Conservation (phyloP, 2,888 invertebrate species). For the Acleris literana region DNA sequence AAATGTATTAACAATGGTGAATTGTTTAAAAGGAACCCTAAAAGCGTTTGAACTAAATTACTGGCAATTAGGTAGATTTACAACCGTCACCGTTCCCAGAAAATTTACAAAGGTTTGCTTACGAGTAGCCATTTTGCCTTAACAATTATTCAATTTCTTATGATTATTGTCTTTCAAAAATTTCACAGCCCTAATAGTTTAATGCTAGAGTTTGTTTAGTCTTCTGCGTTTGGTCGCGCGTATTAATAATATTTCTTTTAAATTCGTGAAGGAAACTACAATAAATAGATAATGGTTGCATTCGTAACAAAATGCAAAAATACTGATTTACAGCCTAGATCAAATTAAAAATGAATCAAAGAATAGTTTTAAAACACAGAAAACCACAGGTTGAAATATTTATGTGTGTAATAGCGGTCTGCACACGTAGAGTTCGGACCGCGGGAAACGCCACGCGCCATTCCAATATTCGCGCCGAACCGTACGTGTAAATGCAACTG, state of each 20-base stretch:
- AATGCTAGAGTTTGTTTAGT: slow-evolving; percentile 3
- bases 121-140: slow-evolving; percentile 44
- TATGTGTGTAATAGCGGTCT: too few species aligned
- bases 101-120: slow-evolving; percentile 52
- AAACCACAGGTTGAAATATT: too few species aligned
- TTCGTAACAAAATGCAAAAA: background rate
- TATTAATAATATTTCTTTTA: background rate
- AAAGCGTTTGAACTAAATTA: slow-evolving; percentile 50
- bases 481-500: too few species aligned
- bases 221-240: background rate
- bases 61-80: slow-evolving; percentile 79
- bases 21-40: slow-evolving; percentile 21
- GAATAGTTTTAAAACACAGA: too few species aligned
- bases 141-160: slow-evolving; percentile 54
- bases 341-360: too few species aligned
- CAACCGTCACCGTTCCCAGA: slow-evolving; percentile 70
- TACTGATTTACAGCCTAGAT: too few species aligned
- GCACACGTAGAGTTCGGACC: too few species aligned
- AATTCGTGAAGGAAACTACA: background rate
- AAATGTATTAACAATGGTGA: background rate
- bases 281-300: background rate
- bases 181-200: slow-evolving; percentile 31
- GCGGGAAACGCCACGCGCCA: too few species aligned
- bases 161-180: slow-evolving; percentile 46
- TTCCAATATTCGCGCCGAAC: too few species aligned